Conservation (phyloP, 1,140 invertebrate species). For the Dryas iulia region DNA sequence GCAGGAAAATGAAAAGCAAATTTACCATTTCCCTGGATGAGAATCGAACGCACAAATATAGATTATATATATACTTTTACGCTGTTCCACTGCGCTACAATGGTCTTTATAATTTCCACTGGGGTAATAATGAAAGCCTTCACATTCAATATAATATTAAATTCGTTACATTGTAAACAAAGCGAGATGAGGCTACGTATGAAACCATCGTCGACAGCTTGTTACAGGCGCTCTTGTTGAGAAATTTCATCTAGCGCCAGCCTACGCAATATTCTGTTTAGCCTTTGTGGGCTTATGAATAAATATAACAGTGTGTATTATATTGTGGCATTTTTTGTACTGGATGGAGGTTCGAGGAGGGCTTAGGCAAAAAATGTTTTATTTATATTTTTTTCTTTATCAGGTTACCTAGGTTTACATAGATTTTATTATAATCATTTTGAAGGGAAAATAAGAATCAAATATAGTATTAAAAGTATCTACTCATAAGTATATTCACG, state of each 20-base stretch:
- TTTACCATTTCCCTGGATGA: no score
- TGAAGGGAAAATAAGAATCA: no score
- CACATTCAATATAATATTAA: neutral
- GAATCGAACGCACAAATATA: no score
- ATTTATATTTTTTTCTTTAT: neutral
- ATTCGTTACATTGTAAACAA: neutral
- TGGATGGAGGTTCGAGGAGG: neutral
- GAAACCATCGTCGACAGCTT: neutral
- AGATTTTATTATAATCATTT: neutral
- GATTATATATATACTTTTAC: no score
- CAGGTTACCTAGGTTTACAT: neutral
- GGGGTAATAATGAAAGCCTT: neutral
- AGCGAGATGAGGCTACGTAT: neutral
- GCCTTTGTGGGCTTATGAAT: slow-evolving; percentile 1
- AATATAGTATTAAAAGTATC: no score
- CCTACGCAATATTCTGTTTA: slow-evolving; percentile 5
- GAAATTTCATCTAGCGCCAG: slow-evolving; percentile 2
- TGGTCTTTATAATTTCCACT: neutral
- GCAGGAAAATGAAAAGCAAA: no score
- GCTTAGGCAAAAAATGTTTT: neutral
- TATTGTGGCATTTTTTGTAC: neutral
- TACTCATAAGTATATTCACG: no score
- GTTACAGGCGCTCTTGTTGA: neutral
- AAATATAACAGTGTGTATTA: neutral
- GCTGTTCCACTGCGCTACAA: no score